Base-by-base conservation (phyloP, 2,888 invertebrate genomes). In the Sphecodes monilicornis region DNA sequence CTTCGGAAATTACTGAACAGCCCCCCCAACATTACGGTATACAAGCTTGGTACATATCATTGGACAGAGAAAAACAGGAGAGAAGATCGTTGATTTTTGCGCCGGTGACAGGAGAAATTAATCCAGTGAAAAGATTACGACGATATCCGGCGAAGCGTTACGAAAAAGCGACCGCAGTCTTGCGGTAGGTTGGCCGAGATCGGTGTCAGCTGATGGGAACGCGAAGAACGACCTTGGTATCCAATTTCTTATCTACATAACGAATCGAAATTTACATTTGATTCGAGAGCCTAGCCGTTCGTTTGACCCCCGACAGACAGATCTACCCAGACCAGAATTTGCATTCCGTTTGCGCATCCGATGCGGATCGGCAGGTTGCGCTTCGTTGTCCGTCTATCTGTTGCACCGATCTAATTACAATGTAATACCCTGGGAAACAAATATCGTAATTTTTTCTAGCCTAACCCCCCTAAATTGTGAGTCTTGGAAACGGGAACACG, bases 161-260 rank as follows among this genome's bases (percentile, higher is more conserved):
- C 78, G 78, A 82, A 80, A 78, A 84, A 76, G 26, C 36, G 74
- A 80, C 72, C 76, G 82, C 72, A 76, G 68, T 69, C 57, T 82
- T 78, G 82, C 78, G 84, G 78, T 76, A 76, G 72, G 78, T 46
- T 70, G 77, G 22, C 73, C 70, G 43, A 85, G 82, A 85, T 82
- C 78, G 76, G 73, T 82, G 82, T 85, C 85, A 84, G 82, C 78
- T 79, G 85, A 85, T 85, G 85, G 70, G 73, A 66, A 76, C 78
- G 46, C 78, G 64, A 82, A 39, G 76, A 79, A 79, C 85, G 85
- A 79, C 85, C 82, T 85, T 82, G 82, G 78, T 82, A 76, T 85
- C 85, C 26, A 69, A 74, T 85, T 82, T 85, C 85, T 75, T 76
- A 54, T 82, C 76, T 76, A 57, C 41, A 75, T 78, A 32, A 6